Evolutionary conservation across 2,113 vertebrate species (phyloP).

Genomic region (Puntigrus tetrazona): DNA sequence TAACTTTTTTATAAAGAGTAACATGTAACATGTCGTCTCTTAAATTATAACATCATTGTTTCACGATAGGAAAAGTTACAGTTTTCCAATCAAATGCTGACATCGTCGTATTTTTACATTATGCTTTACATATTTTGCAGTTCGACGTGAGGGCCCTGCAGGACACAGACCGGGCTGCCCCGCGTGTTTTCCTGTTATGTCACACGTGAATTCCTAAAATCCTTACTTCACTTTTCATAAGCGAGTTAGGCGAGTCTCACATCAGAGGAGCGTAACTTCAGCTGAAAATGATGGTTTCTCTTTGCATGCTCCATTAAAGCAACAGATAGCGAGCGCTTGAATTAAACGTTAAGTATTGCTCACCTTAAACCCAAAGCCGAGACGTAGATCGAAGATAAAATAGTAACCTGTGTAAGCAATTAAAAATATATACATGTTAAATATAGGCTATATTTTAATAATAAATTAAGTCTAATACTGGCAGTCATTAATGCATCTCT

Average conservation of each 20-base stretch:
- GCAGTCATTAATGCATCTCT: background rate
- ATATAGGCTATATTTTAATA: background rate
- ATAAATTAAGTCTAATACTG: background rate
- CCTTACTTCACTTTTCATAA: background rate
- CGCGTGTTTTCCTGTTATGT: background rate
- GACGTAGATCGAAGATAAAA: constrained; percentile 31
- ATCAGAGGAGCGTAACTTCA: background rate
- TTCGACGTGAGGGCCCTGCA: background rate
- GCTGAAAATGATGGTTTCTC: background rate
- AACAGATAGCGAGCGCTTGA: background rate
- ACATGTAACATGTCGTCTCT: too few species aligned
- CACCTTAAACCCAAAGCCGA: constrained; percentile 28
- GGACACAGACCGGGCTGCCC: background rate
- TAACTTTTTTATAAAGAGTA: too few species aligned
- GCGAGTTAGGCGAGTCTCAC: background rate
- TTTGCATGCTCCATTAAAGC: background rate
- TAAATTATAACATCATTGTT: too few species aligned
- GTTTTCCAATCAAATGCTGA: background rate
- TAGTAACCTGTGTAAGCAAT: background rate
- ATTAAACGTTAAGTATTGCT: background rate
- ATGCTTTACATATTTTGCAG: background rate
- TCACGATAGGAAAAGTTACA: background rate
- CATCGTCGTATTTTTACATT: background rate
- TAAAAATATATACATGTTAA: background rate
- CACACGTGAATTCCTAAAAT: background rate